A percentile compares a stretch with the other conserved stretches of the same genome.
Conservation (phyloP, 2,888 invertebrate species). For the Drosophila peninsularis region DNA sequence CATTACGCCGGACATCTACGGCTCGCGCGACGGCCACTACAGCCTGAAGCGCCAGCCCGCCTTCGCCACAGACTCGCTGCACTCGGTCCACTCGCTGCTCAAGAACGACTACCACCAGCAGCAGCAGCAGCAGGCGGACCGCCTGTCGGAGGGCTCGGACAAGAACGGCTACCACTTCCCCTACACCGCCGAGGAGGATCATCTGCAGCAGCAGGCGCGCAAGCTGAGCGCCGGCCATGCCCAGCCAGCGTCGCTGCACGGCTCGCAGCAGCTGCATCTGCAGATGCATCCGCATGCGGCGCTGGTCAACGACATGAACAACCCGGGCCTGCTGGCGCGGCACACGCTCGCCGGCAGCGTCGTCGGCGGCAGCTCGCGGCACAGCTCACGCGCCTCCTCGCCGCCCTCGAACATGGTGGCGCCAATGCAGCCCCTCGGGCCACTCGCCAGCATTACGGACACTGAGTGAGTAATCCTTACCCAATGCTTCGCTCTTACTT, state of each 20-base stretch:
- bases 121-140: constrained; percentile 85
- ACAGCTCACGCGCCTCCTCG: constrained; percentile 83
- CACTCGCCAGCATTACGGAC: constrained; percentile 88
- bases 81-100: constrained; percentile 84
- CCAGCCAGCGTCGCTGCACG: constrained; percentile 69
- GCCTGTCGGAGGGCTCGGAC: constrained; percentile 89
- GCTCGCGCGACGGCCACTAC: constrained; percentile 83
- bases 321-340: constrained; percentile 84
- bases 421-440: constrained; percentile 86
- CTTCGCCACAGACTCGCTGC: constrained; percentile 82
- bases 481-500: neutral
- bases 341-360: constrained; percentile 72
- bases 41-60: constrained; percentile 82
- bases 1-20: constrained; percentile 84
- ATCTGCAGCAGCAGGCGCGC: constrained; percentile 85
- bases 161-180: constrained; percentile 93
- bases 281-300: constrained; percentile 56
- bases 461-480: constrained; percentile 86
- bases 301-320: constrained; percentile 86
- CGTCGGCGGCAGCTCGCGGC: constrained; percentile 73
- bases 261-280: constrained; percentile 71
- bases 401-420: constrained; percentile 86
- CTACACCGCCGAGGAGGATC: constrained; percentile 93
- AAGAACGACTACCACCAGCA: constrained; percentile 85
- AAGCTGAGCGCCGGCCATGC: constrained; percentile 71